Evolutionary conservation across 2,113 vertebrate species (phyloP).

Genomic region (Dermatemys mawii): DNA sequence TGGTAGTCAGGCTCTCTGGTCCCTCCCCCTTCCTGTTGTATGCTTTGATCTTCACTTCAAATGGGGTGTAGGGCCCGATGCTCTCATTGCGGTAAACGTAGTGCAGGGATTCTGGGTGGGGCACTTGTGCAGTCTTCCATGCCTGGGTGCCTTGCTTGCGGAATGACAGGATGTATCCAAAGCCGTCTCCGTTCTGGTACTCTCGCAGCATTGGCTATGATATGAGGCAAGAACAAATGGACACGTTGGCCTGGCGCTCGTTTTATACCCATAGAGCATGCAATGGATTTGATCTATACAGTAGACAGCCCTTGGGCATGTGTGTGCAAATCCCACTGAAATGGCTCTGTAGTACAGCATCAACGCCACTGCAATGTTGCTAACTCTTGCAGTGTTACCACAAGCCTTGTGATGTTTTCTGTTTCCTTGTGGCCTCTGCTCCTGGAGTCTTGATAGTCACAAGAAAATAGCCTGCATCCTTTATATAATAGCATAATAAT

Average conservation of each 20-base stretch:
- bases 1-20: slow-evolving; percentile 90
- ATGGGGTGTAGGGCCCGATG: slow-evolving; percentile 88
- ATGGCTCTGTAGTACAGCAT: fast-evolving
- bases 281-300: background rate
- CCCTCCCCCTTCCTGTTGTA: slow-evolving; percentile 93
- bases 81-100: slow-evolving; percentile 92
- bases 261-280: background rate
- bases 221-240: background rate
- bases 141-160: slow-evolving; percentile 79
- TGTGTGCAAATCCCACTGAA: fast-evolving
- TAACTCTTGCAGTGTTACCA: background rate
- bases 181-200: slow-evolving; percentile 95
- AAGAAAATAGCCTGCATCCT: background rate
- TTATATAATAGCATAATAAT: background rate
- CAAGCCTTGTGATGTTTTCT: background rate
- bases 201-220: slow-evolving; percentile 87
- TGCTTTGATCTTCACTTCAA: slow-evolving; percentile 93
- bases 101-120: slow-evolving; percentile 87
- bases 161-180: slow-evolving; percentile 93
- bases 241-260: background rate
- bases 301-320: background rate
- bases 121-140: slow-evolving; percentile 84
- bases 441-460: background rate
- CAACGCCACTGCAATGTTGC: fast-evolving
- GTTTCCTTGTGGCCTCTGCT: background rate